These are phyloP conservation scores for Philaenus spumarius DNA, from an alignment of 1,140 invertebrate species.

Conservation along the genomic window DNA sequence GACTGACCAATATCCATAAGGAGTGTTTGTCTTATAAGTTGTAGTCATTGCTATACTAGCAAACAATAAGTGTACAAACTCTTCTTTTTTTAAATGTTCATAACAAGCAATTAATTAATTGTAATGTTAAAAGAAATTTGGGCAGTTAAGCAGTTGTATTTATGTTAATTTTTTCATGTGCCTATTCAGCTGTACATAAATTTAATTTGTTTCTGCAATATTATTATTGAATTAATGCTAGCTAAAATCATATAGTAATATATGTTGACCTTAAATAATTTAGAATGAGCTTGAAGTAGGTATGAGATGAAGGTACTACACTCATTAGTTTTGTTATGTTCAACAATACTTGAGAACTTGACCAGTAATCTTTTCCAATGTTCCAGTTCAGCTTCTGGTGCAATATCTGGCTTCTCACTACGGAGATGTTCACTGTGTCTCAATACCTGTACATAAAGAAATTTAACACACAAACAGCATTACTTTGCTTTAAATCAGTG, in stretches of 20 bases:
- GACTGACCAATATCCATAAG: too few relatives aligned
- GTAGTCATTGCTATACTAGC: too few relatives aligned
- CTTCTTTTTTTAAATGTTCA: too few relatives aligned
- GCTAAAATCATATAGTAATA: too few relatives aligned
- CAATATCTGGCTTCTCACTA: constrained; percentile 70
- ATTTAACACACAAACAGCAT: too few relatives aligned
- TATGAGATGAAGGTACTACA: constrained; percentile 58
- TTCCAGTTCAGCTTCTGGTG: constrained; percentile 69
- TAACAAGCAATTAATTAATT: background rate
- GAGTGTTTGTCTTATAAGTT: too few relatives aligned
- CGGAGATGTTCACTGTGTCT: constrained; percentile 47
- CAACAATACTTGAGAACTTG: constrained; percentile 70
- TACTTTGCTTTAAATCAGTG: too few relatives aligned
- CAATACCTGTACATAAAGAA: constrained; percentile 1
- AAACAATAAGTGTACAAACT: too few relatives aligned
- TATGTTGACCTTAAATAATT: constrained; percentile 62
- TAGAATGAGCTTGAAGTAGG: constrained; percentile 57
- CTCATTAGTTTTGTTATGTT: constrained; percentile 61
- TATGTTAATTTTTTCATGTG: background rate
- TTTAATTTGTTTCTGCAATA: background rate
- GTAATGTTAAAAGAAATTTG: background rate
- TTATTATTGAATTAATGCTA: constrained; percentile 17
- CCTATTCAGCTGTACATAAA: background rate
- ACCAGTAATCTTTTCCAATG: constrained; percentile 74
- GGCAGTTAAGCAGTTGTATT: background rate